Evolutionary conservation across 1,140 invertebrate genomes (phyloP).

Genomic region (Diprion similis): DNA sequence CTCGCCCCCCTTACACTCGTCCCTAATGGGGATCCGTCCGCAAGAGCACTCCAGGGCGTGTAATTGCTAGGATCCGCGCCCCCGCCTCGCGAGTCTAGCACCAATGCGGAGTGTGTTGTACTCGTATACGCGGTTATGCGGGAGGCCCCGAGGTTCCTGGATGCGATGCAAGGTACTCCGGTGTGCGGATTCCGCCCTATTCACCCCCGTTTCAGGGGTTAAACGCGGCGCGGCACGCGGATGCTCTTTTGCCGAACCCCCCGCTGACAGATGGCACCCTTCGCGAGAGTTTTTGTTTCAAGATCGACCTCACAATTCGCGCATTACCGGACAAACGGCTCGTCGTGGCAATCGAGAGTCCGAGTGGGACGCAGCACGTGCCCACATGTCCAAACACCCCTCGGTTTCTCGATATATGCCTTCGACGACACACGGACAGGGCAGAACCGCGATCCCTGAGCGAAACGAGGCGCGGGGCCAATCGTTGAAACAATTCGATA

Average conservation of each 20-base stretch:
- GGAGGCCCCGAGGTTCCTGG: slow-evolving; percentile 19
- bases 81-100: slow-evolving; percentile 46
- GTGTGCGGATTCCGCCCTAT: neutral
- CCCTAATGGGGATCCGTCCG: slow-evolving; percentile 57
- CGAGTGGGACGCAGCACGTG: slow-evolving; percentile 10
- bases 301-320: slow-evolving; percentile 55
- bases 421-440: neutral
- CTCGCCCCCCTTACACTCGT: slow-evolving; percentile 46
- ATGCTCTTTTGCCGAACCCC: slow-evolving; percentile 45
- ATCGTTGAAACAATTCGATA: slow-evolving; percentile 40
- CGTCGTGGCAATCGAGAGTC: slow-evolving; percentile 36
- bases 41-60: slow-evolving; percentile 57
- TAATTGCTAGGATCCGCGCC: slow-evolving; percentile 62
- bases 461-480: slow-evolving; percentile 29
- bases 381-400: slow-evolving; percentile 57
- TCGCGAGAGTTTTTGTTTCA: slow-evolving; percentile 58
- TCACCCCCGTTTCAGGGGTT: slow-evolving; percentile 43
- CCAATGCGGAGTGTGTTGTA: slow-evolving; percentile 47
- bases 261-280: slow-evolving; percentile 53
- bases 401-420: neutral
- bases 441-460: slow-evolving; percentile 24
- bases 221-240: slow-evolving; percentile 48
- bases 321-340: slow-evolving; percentile 57
- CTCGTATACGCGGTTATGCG: slow-evolving; percentile 27
- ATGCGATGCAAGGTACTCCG: slow-evolving; percentile 17